These are phyloP conservation scores for Petrocephalus schoutedeni DNA, from an alignment of 2,797 vertebrate genomes.

Conservation along the genomic window DNA sequence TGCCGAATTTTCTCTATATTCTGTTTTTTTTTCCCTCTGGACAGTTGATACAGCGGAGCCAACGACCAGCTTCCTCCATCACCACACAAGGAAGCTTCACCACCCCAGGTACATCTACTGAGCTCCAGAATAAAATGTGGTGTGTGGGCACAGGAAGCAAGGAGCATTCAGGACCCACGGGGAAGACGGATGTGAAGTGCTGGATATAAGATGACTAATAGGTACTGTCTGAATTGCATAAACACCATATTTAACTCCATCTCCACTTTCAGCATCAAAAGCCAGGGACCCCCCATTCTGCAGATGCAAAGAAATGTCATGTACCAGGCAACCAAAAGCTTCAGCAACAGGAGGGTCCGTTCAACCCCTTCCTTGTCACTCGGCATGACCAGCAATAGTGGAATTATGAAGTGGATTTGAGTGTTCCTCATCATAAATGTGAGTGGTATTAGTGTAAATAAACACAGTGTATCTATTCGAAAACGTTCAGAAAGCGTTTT, in stretches of 20 bases:
- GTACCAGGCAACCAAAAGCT: background rate
- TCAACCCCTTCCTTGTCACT: background rate
- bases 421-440: no score
- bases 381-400: background rate
- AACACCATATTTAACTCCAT: background rate
- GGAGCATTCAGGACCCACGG: background rate
- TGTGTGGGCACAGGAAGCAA: background rate
- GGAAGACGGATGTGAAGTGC: background rate
- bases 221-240: constrained; percentile 1
- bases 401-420: background rate
- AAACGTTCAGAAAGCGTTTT: background rate
- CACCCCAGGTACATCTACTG: background rate
- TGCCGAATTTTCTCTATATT: background rate
- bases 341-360: background rate
- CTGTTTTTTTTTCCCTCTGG: background rate
- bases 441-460: background rate
- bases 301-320: background rate
- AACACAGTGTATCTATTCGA: background rate
- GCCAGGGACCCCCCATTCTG: background rate
- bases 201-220: background rate
- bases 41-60: background rate
- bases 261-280: background rate
- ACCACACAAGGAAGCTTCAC: background rate
- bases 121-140: background rate
- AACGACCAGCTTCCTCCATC: background rate